These are phyloP conservation scores for Eumeta japonica DNA, from an alignment of 1,140 invertebrate genomes.

Conservation along the genomic window DNA sequence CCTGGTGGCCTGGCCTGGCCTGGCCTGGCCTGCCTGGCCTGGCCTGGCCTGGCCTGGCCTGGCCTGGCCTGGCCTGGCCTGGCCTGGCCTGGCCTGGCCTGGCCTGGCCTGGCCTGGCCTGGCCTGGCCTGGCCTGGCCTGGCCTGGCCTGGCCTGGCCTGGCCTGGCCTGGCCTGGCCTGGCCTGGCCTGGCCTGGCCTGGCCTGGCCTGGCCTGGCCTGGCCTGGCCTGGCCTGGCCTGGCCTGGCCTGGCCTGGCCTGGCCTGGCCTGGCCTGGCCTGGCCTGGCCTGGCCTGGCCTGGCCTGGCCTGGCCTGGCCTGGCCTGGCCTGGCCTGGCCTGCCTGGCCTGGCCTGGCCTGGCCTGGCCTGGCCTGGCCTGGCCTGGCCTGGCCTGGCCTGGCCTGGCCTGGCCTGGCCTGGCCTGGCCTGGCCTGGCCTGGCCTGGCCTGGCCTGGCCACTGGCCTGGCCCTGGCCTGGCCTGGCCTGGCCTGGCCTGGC, in stretches of 20 bases:
- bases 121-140: slow-evolving; percentile 1
- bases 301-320: slow-evolving; percentile 3
- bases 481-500: slow-evolving; percentile 1
- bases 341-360: too few species aligned
- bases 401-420: slow-evolving; percentile 2
- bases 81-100: slow-evolving; percentile 14
- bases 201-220: slow-evolving; percentile 1
- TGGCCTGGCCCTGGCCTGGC: not conserved
- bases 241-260: slow-evolving; percentile 2
- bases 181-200: slow-evolving; percentile 1
- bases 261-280: slow-evolving; percentile 3
- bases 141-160: slow-evolving; percentile 1
- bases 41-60: too few species aligned
- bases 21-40: slow-evolving; percentile 2
- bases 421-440: slow-evolving; percentile 1
- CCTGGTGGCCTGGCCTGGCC: too few species aligned
- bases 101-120: slow-evolving; percentile 1
- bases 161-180: slow-evolving; percentile 1
- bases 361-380: slow-evolving; percentile 2
- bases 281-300: slow-evolving; percentile 3
- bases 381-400: slow-evolving; percentile 3
- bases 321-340: slow-evolving; percentile 3
- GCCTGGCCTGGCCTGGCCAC: too few species aligned
- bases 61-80: slow-evolving; percentile 3
- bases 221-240: slow-evolving; percentile 1